These are phyloP conservation scores for Mythimna albipuncta DNA, from an alignment of 2,888 invertebrate species.

Conservation along the genomic window DNA sequence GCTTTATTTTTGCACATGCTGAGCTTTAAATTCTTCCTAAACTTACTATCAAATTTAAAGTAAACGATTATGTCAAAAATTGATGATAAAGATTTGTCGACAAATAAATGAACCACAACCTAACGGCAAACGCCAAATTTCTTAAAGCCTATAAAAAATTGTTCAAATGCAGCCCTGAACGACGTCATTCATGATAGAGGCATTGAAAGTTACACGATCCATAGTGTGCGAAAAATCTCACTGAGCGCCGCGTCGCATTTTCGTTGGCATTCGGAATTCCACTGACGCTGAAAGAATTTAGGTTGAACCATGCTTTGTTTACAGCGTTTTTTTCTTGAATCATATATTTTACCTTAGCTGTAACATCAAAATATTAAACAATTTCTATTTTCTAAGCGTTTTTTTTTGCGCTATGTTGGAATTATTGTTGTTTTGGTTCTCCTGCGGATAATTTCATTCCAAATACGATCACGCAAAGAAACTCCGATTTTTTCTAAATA, in stretches of 20 bases:
- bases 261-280: conserved; percentile 3
- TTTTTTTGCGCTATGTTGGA: too few species aligned
- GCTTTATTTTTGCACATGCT: too few species aligned
- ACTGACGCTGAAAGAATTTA: background rate
- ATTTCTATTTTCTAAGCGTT: too few species aligned
- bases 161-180: conserved; percentile 16
- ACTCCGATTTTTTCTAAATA: background rate
- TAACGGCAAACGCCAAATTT: background rate
- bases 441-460: too few species aligned
- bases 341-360: background rate
- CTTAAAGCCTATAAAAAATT: background rate
- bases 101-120: background rate
- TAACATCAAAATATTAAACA: too few species aligned
- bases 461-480: background rate
- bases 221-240: conserved; percentile 25
- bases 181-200: conserved; percentile 38
- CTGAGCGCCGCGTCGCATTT: conserved; percentile 9
- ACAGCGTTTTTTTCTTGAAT: background rate
- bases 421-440: too few species aligned
- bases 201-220: conserved; percentile 23
- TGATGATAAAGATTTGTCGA: too few species aligned
- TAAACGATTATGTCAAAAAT: too few species aligned
- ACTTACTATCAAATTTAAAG: too few species aligned
- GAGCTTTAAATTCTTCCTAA: too few species aligned
- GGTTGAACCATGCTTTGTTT: background rate